Evolutionary conservation across 2,113 vertebrate species (phyloP).

Genomic region (Leucopsar rothschildi): DNA sequence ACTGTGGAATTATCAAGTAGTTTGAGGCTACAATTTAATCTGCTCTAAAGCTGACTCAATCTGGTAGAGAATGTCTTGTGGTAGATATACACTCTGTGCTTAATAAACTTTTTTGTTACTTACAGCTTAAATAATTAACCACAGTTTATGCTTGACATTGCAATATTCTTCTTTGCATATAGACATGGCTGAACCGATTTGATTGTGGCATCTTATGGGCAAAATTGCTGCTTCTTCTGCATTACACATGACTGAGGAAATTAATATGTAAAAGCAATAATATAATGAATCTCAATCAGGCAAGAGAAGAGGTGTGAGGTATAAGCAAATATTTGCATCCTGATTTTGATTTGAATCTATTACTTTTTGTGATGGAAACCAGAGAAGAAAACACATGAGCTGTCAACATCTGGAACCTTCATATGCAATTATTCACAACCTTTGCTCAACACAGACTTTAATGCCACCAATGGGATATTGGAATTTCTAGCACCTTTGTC

Average conservation of each 20-base stretch:
- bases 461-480: not conserved
- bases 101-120: not conserved
- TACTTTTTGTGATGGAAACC: not conserved
- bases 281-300: not conserved
- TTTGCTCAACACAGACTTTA: not conserved
- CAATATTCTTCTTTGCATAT: not conserved
- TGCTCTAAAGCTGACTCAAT: not conserved
- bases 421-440: not conserved
- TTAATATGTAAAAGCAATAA: not conserved
- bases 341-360: not conserved
- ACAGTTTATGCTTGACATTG: not conserved
- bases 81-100: not conserved
- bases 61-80: not conserved
- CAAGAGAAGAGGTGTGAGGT: not conserved
- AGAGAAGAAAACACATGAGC: not conserved
- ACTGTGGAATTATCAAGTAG: not conserved
- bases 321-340: not conserved
- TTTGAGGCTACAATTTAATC: slow-evolving; percentile 21
- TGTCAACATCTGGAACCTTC: not conserved
- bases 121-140: slow-evolving; percentile 10
- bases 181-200: not conserved
- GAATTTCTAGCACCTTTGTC: not conserved
- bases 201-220: not conserved
- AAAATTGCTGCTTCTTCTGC: not conserved
- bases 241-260: not conserved